Evolutionary conservation across 2,888 invertebrate species (phyloP), one percentile per base, ranked within the genome.

Genomic region (Perizoma flavofasciatum): DNA sequence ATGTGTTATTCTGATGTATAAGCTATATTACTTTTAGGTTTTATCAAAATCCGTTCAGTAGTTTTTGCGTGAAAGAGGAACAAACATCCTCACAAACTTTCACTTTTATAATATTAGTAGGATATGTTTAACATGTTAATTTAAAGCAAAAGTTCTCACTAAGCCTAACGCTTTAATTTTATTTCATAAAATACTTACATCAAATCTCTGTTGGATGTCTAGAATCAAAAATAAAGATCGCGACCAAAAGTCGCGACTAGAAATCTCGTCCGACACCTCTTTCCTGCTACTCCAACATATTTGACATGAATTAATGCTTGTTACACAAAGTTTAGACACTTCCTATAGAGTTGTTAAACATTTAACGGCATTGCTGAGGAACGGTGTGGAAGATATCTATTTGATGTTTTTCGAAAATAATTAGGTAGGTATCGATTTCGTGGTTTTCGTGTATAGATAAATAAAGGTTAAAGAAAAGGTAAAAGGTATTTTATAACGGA

Each of bases 341-440:
- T 72, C 58, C 68, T 49, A 70, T 70, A 75, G 73, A 77, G 72
- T 58, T 72, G 77, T 77, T 74, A 55, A 34, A 55, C 62, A 68
- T 72, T 72, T 77, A 74, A 61, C 57, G 37, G 47, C 50, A 53
- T 53, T 37, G 40, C 10, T 5, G 47, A 48, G 41, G 49, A 46
- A 56, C 55, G 34, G 41, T 40, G 51, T 33, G 39, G 49, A 57
- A 33, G 11, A 53, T 45, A 49, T 52, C 46, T 49, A 39, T 50
- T 39, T 52, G 52, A 41, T 53, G 56, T 61, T 50, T 57, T 57
- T 10, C 6, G 40, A 48, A 62, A 62, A 62, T 62, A 58, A 62
- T 62, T 62, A 62, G 55, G 51, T 62, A 62, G 55, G 51, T 58
- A 62, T 62, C 62, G 41, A 39, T 55, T 62, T 51, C 61, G 22